Evolutionary conservation across 92 coral and sea anemone species (phyloP).

Genomic region (Desmophyllum pertusum): DNA sequence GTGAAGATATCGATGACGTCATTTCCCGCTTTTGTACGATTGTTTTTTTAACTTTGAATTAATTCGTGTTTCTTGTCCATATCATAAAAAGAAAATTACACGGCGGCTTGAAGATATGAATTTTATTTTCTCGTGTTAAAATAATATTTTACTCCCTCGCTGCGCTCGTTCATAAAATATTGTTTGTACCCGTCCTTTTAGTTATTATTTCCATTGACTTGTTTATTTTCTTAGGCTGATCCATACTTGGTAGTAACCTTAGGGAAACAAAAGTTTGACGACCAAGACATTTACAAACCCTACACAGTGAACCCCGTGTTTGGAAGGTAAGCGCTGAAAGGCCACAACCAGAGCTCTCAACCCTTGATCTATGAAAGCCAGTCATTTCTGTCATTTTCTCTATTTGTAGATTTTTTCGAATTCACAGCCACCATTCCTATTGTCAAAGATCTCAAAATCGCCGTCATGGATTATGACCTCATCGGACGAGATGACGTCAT

Average conservation of each 20-base stretch:
- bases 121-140: too few relatives aligned
- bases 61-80: too few relatives aligned
- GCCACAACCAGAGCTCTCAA: too few relatives aligned
- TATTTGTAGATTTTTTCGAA: conserved; percentile 75
- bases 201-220: not conserved
- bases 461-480: conserved; percentile 81
- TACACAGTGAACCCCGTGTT: conserved; percentile 77
- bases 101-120: too few relatives aligned
- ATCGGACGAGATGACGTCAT: conserved; percentile 83
- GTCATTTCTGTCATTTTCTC: not conserved
- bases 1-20: too few relatives aligned
- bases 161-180: too few relatives aligned
- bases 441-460: conserved; percentile 83
- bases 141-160: too few relatives aligned
- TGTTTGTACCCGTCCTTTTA: too few relatives aligned
- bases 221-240: conserved; percentile 66
- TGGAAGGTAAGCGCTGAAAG: conserved; percentile 75
- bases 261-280: conserved; percentile 87
- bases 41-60: too few relatives aligned
- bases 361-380: too few relatives aligned
- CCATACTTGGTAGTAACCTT: conserved; percentile 84
- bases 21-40: too few relatives aligned
- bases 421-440: conserved; percentile 77
- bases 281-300: conserved; percentile 72
- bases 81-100: too few relatives aligned